Evolutionary conservation across 2,888 invertebrate species (phyloP).

Genomic region (Nesidiocoris tenuis): DNA sequence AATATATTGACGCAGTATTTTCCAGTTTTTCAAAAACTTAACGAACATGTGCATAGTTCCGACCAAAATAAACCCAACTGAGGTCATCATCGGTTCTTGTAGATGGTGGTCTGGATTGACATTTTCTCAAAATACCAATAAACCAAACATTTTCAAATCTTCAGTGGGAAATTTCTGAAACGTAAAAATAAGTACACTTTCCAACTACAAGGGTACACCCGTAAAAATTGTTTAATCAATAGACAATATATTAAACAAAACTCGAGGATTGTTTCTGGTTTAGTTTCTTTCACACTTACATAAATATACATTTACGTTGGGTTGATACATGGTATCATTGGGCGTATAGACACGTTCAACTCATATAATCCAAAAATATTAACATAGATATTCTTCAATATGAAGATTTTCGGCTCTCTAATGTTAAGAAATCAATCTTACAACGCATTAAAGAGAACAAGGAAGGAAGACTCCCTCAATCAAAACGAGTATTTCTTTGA

Average conservation of each 20-base stretch:
- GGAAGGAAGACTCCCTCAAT: conserved; percentile 3
- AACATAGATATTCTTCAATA: conserved; percentile 53
- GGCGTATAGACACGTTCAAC: conserved; percentile 41
- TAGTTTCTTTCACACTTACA: conserved; percentile 45
- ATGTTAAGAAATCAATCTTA: conserved; percentile 41
- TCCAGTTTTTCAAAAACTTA: too few species aligned
- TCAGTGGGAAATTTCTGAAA: neutral
- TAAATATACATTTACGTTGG: conserved; percentile 51
- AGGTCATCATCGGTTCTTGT: too few species aligned
- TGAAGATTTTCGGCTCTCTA: conserved; percentile 48
- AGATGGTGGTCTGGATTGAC: too few species aligned
- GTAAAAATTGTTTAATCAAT: conserved; percentile 4
- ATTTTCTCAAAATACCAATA: too few species aligned
- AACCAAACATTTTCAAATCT: too few species aligned
- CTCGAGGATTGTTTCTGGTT: conserved; percentile 19
- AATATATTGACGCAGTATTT: too few species aligned
- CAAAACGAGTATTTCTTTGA: neutral
- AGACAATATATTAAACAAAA: neutral
- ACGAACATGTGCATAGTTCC: too few species aligned
- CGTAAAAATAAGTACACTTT: neutral
- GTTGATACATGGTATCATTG: conserved; percentile 58
- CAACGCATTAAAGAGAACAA: conserved; percentile 45
- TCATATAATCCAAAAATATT: conserved; percentile 49
- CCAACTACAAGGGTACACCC: conserved; percentile 18
- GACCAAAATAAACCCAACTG: too few species aligned